Evolutionary conservation across 2,113 vertebrate species (phyloP).

Genomic region (Gracilinanus agilis): DNA sequence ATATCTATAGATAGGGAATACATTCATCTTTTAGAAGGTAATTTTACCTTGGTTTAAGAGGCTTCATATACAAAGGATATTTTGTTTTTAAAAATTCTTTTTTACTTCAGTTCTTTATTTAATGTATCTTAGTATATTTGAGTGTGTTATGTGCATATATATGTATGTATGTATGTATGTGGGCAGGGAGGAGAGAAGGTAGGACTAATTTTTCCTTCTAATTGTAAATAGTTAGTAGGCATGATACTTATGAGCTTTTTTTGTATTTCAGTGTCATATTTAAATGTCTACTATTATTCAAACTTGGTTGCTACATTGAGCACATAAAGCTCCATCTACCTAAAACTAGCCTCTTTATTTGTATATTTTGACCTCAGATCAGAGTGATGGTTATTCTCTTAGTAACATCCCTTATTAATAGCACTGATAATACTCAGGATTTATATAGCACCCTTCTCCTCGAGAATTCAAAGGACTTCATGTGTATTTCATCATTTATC

Average conservation of each 20-base stretch:
- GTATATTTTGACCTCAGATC: background rate
- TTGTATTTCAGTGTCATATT: background rate
- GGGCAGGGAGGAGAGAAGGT: background rate
- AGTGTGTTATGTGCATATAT: too few relatives aligned
- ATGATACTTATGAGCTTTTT: background rate
- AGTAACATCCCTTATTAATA: conserved; percentile 37
- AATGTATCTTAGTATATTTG: background rate
- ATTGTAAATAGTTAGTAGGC: background rate
- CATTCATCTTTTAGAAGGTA: background rate
- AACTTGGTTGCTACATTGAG: background rate
- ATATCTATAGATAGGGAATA: background rate
- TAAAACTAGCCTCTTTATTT: background rate
- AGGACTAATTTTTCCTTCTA: background rate
- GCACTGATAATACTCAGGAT: background rate
- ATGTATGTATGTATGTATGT: background rate
- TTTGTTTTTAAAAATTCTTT: background rate
- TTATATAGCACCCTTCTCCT: conserved; percentile 13
- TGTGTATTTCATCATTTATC: background rate
- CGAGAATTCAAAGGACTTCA: background rate
- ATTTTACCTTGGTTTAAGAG: background rate
- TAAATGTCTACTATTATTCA: background rate
- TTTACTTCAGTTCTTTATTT: background rate
- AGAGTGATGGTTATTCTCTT: conserved; percentile 5
- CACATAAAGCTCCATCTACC: background rate
- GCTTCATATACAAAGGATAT: background rate